Conservation (phyloP, 2,888 invertebrate genomes). For the Cheilosia pagana region DNA sequence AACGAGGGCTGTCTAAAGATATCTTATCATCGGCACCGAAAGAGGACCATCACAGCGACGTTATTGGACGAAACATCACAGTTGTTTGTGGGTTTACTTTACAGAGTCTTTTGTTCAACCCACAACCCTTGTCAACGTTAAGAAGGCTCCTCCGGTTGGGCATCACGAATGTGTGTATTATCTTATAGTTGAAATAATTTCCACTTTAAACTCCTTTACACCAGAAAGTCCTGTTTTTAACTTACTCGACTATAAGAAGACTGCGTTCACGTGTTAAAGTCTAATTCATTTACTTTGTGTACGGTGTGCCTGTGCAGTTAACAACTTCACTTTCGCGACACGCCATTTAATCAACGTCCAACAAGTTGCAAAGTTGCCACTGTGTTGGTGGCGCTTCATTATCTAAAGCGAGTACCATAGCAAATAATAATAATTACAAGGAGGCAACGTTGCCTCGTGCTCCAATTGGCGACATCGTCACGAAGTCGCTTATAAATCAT, state of each 20-base stretch:
- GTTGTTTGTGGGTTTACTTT: not conserved
- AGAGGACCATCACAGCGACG: not conserved
- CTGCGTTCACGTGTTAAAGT: slow-evolving; percentile 8
- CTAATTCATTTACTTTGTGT: slow-evolving; percentile 6
- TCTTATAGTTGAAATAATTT: not conserved
- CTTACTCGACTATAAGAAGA: not conserved
- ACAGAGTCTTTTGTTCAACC: not conserved
- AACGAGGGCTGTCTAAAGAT: not conserved
- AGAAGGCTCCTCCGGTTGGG: not conserved
- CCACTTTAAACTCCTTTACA: not conserved
- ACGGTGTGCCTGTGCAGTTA: slow-evolving; percentile 14
- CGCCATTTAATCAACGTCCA: slow-evolving; percentile 9
- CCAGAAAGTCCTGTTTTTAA: not conserved
- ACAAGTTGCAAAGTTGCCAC: slow-evolving; percentile 12
- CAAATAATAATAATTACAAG: slow-evolving; percentile 16
- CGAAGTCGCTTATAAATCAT: slow-evolving; percentile 1
- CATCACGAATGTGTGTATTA: too few species aligned
- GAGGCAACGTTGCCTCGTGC: not conserved
- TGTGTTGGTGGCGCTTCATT: not conserved
- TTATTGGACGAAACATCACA: not conserved
- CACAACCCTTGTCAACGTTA: slow-evolving; percentile 5
- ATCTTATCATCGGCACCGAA: slow-evolving; percentile 1
- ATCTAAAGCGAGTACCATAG: not conserved
- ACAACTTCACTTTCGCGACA: slow-evolving; percentile 15
- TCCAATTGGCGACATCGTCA: not conserved